A percentile compares a stretch with the other conserved stretches of the same genome.
Conservation (phyloP, 2,888 invertebrate species). For the Auanema sp. region DNA sequence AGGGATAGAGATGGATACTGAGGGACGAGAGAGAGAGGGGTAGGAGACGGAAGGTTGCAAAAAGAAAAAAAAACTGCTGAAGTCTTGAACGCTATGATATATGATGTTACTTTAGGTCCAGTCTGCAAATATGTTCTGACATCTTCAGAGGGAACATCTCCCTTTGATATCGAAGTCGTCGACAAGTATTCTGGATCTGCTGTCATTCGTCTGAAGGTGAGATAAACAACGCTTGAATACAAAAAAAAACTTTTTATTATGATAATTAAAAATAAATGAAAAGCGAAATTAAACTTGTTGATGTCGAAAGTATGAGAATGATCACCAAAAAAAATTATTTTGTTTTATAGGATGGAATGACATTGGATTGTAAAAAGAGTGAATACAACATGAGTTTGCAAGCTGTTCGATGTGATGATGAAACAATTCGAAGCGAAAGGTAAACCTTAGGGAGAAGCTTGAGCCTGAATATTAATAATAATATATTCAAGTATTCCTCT, state of each 20-base stretch:
- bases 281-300: not conserved
- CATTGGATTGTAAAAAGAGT: conserved; percentile 53
- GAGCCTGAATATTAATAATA: not conserved
- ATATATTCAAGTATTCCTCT: conserved; percentile 37
- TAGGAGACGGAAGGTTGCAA: too few species aligned
- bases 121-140: conserved; percentile 57
- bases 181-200: conserved; percentile 57
- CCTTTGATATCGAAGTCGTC: conserved; percentile 55
- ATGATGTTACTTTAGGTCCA: conserved; percentile 42
- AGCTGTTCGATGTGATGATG: conserved; percentile 59
- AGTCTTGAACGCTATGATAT: not conserved
- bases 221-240: not conserved
- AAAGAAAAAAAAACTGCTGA: too few species aligned
- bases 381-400: conserved; percentile 49
- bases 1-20: too few species aligned
- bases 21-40: too few species aligned
- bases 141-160: conserved; percentile 34
- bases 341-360: conserved; percentile 33
- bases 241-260: conserved; percentile 4
- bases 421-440: conserved; percentile 42
- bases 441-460: conserved; percentile 12
- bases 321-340: not conserved
- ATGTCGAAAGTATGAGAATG: not conserved
- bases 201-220: conserved; percentile 51
- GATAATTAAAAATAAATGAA: conserved; percentile 1